These are phyloP conservation scores for Seriola quinqueradiata DNA, from an alignment of 2,113 vertebrate species.

Conservation along the genomic window DNA sequence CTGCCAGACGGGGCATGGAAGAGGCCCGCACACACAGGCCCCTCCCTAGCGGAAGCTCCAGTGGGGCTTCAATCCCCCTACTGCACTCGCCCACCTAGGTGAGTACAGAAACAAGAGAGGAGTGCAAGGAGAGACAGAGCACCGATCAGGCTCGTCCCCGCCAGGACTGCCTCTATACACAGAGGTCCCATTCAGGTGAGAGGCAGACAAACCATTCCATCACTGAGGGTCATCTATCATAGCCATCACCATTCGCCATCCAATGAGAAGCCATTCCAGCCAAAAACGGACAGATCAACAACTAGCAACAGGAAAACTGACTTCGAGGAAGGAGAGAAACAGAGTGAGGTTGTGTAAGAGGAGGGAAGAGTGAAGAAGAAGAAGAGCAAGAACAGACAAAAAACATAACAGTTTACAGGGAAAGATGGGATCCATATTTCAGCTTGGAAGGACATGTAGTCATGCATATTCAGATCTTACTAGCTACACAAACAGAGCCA, in stretches of 20 bases:
- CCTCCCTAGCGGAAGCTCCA: slow-evolving; percentile 76
- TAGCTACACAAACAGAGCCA: slow-evolving; percentile 65
- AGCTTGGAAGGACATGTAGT: slow-evolving; percentile 44
- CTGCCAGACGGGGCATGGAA: slow-evolving; percentile 95
- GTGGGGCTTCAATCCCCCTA: slow-evolving; percentile 70
- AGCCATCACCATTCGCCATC: slow-evolving; percentile 55
- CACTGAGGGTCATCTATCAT: slow-evolving; percentile 47
- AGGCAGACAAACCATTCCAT: slow-evolving; percentile 38
- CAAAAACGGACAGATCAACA: slow-evolving; percentile 46
- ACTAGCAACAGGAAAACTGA: slow-evolving; percentile 59
- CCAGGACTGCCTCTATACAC: slow-evolving; percentile 23
- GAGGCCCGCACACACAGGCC: slow-evolving; percentile 88
- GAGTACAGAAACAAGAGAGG: slow-evolving; percentile 77
- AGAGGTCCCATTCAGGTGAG: slow-evolving; percentile 34
- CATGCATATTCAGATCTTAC: slow-evolving; percentile 62
- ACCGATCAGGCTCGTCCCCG: slow-evolving; percentile 56
- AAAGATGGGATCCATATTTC: slow-evolving; percentile 47
- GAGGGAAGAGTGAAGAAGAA: slow-evolving; percentile 1
- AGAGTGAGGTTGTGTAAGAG: slow-evolving; percentile 23
- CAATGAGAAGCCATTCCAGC: slow-evolving; percentile 78
- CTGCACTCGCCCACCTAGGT: slow-evolving; percentile 79
- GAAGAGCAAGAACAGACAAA: slow-evolving; percentile 27
- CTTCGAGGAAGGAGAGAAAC: slow-evolving; percentile 44
- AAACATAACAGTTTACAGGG: slow-evolving; percentile 52
- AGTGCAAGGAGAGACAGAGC: slow-evolving; percentile 71